Conservation (phyloP, 2,797 vertebrate genomes). For the Arctocebus calabarensis region DNA sequence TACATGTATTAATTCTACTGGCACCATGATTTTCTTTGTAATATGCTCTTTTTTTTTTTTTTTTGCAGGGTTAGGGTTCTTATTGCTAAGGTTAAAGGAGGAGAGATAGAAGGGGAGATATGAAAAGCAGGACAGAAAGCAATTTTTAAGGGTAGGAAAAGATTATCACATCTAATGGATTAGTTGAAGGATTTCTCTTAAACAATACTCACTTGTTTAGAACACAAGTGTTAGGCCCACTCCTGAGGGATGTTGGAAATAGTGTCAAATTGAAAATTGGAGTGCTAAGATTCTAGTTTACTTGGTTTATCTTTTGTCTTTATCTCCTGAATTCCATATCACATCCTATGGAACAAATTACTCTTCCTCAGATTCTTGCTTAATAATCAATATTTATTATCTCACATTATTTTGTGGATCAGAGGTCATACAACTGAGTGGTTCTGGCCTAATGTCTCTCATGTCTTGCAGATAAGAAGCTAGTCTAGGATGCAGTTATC, state of each 20-base stretch:
- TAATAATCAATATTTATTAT: background rate
- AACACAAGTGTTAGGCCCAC: background rate
- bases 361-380: background rate
- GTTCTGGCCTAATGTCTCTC: background rate
- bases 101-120: background rate
- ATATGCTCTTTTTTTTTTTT: background rate
- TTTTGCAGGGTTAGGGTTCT: background rate
- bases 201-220: background rate
- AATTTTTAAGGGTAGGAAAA: background rate
- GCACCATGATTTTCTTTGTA: background rate
- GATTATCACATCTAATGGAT: background rate
- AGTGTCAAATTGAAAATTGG: background rate
- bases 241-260: background rate
- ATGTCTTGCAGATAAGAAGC: background rate
- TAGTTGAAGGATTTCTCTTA: background rate
- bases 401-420: background rate
- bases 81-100: background rate
- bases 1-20: background rate
- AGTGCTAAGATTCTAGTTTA: background rate
- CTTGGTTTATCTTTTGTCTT: background rate
- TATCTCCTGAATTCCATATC: background rate
- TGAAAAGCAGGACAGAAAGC: background rate
- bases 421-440: background rate
- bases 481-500: too few species aligned
- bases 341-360: background rate